phyloP scores from a whole-genome alignment of 2,797 vertebrate genomes.

The Sebastolobus altivelis region DNA sequence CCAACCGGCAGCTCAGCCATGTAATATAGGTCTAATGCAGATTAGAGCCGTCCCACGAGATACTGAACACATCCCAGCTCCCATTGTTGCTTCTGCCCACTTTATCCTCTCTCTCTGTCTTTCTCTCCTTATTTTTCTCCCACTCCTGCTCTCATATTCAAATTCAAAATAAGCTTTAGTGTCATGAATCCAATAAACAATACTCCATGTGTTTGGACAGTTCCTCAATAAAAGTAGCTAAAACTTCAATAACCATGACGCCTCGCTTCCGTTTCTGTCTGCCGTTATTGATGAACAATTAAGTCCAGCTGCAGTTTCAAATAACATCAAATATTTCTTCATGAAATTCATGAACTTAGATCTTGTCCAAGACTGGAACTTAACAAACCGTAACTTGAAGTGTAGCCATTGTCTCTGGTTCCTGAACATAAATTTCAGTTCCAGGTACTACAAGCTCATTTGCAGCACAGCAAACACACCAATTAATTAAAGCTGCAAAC shows the following conservation, averaged over 20 bases:
- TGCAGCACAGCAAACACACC: background rate
- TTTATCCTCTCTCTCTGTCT: background rate
- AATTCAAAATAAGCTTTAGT: conserved; percentile 9
- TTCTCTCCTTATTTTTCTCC: background rate
- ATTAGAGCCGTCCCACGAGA: conserved; percentile 56
- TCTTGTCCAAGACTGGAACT: background rate
- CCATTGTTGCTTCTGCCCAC: conserved; percentile 11
- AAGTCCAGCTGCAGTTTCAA: background rate
- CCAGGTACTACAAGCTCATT: background rate
- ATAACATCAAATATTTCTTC: background rate
- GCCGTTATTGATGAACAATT: background rate
- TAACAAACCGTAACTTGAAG: background rate
- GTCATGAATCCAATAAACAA: background rate
- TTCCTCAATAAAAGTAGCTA: background rate
- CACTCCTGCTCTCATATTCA: background rate
- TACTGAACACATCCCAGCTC: conserved; percentile 30
- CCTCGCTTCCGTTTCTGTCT: background rate
- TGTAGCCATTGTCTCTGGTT: background rate
- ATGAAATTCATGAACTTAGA: background rate
- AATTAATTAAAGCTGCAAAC: background rate
- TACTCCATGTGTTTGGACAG: background rate
- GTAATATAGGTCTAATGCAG: conserved; percentile 60
- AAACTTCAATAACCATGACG: background rate
- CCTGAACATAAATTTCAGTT: background rate
- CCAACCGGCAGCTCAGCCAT: conserved; percentile 8